These are phyloP conservation scores for Drosophila meridiana DNA, from an alignment of 2,888 invertebrate species.

Conservation along the genomic window DNA sequence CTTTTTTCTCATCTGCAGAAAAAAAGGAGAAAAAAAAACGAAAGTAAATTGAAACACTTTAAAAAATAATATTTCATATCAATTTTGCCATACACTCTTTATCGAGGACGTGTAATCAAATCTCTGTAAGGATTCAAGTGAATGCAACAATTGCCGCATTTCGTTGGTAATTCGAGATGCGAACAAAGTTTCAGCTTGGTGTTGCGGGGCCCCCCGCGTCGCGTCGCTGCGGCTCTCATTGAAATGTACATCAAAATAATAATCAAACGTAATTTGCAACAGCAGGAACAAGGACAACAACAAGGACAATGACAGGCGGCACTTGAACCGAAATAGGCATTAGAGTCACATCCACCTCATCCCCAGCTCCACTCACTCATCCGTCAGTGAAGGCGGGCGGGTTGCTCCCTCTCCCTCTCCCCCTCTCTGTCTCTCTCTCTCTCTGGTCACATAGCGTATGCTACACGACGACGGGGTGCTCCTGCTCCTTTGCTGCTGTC, in stretches of 20 bases:
- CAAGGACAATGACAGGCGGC: conserved; percentile 35
- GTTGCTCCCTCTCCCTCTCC: conserved; percentile 1
- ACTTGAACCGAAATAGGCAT: conserved; percentile 51
- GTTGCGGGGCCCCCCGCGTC: conserved; percentile 4
- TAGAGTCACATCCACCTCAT: conserved; percentile 27
- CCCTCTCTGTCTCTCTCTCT: no score
- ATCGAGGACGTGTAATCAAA: conserved; percentile 64
- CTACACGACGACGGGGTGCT: conserved; percentile 69
- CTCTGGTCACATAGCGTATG: conserved; percentile 66
- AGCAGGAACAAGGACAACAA: conserved; percentile 26
- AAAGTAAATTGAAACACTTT: neutral
- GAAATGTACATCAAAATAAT: conserved; percentile 76
- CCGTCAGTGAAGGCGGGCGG: conserved; percentile 26
- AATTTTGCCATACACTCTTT: conserved; percentile 25
- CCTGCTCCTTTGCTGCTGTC: conserved; percentile 19
- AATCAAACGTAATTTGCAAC: conserved; percentile 75
- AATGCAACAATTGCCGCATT: conserved; percentile 60
- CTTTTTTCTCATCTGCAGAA: neutral
- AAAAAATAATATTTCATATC: conserved; percentile 7
- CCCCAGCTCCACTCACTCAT: conserved; percentile 6
- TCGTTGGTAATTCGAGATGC: conserved; percentile 67
- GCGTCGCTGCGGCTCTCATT: conserved; percentile 1
- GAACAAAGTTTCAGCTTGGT: conserved; percentile 55
- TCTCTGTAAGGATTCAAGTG: conserved; percentile 56
- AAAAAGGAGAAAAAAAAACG: neutral